Base-by-base conservation (phyloP, 1,140 invertebrate species). In the Muscidifurax raptorellus region DNA sequence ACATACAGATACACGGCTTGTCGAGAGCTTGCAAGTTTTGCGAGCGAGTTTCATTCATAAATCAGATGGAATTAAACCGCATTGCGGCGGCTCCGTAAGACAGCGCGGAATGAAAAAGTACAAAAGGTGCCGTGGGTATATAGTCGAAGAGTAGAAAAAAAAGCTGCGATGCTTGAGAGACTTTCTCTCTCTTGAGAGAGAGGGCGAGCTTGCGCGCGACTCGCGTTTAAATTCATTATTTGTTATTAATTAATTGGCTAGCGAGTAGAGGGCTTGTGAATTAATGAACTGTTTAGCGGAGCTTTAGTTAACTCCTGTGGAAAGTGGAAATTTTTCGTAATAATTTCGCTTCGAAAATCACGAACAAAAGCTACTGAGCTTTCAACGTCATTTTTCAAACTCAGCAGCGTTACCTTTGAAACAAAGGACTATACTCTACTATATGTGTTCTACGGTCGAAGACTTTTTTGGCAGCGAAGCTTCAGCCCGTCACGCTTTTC, bases 11-110 rank as follows among this genome's bases (percentile, higher is more conserved):
- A 22, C 22, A 2, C 67, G 40, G 2, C 25, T 59, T 40, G 12
- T 28, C 47, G 28, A 69, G 15, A 30, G 66, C 47, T 22, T 59
- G 75, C 52, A 78, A 85, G 80, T 78, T 78, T 71, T 64, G 13
- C 66, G 66, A 28, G 27, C 36, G 25, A 85, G 67, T 79, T 44
- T 81, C 76, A 74, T 85, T 85, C 76, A 85, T 85, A 85, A 85
- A 85, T 82, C 76, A 85, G 80, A 66, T n/a, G 28, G 67, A 82
- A 85, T 85, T 85, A 85, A 85, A 80, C 80, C 66, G 76, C 84
- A 78, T 82, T 79, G 84, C 80, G 76, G 59, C n/a, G 4, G 25
- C 40, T 27, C 27, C 13, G 28, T 52, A 80, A 66, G 66, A 27
- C 22, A 28, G 44, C 2, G 13, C 2, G 69, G 47, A n/a, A 22